Evolutionary conservation across 2,797 vertebrate species (phyloP).

Genomic region (Buphagus erythrorhynchus): DNA sequence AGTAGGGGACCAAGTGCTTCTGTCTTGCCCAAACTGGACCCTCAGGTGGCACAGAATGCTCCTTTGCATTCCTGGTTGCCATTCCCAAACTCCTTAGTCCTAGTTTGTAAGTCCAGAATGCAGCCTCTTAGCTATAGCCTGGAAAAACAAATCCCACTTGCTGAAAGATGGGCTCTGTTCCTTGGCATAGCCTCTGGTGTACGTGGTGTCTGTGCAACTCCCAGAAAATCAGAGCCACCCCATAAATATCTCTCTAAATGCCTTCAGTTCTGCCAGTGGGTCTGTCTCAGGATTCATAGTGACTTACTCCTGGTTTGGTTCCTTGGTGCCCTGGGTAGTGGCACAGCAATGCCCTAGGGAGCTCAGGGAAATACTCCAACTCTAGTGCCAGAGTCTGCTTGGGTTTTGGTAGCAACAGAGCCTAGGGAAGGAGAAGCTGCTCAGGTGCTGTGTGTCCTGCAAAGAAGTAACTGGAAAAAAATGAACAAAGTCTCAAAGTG

Average conservation of each 20-base stretch:
- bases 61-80: slow-evolving; percentile 1
- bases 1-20: background rate
- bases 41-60: background rate
- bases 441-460: background rate
- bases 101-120: background rate
- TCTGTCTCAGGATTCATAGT: background rate
- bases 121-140: background rate
- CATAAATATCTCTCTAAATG: background rate
- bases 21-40: background rate
- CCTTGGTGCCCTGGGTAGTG: background rate
- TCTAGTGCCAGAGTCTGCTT: background rate
- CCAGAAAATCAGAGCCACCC: slow-evolving; percentile 4
- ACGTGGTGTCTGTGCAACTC: background rate
- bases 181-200: background rate
- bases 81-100: background rate
- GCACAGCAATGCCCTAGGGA: background rate
- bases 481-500: background rate
- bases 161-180: background rate
- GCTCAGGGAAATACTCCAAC: background rate
- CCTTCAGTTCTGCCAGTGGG: background rate
- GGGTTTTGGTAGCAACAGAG: background rate
- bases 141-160: slow-evolving; percentile 4
- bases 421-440: background rate
- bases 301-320: background rate
- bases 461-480: background rate